These are phyloP conservation scores for Lepus americanus DNA, from an alignment of 2,113 vertebrate species.

Conservation along the genomic window DNA sequence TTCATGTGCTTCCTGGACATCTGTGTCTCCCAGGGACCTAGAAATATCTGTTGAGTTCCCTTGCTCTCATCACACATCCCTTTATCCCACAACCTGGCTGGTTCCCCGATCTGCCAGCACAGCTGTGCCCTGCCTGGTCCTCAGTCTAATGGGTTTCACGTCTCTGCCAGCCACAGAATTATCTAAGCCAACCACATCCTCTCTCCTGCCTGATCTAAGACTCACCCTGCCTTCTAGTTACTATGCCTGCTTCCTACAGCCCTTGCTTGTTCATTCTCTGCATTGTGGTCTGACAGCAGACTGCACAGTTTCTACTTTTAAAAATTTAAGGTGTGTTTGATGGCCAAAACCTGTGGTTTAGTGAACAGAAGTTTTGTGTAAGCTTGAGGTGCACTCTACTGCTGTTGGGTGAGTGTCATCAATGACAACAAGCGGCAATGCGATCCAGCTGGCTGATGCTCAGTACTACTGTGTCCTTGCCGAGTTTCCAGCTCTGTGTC, in stretches of 20 bases:
- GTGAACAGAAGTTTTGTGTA: background rate
- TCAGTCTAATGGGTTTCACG: background rate
- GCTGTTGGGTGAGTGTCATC: background rate
- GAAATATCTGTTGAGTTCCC: background rate
- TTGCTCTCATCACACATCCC: background rate
- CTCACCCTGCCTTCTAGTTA: background rate
- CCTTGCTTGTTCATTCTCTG: background rate
- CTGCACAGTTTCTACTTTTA: background rate
- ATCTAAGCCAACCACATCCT: background rate
- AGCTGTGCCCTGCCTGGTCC: background rate
- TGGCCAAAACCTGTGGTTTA: background rate
- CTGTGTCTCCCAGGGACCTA: background rate
- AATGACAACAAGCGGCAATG: background rate
- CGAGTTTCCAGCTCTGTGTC: background rate
- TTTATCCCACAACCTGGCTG: too few relatives aligned
- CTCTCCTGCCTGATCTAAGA: background rate
- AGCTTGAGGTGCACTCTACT: background rate
- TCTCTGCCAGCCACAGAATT: background rate
- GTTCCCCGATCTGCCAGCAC: background rate
- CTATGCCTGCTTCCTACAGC: background rate
- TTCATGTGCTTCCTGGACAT: background rate
- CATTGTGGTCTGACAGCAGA: background rate
- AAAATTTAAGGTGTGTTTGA: background rate
- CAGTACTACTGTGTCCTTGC: background rate
- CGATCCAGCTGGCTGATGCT: background rate